A percentile compares a stretch with the other conserved stretches of the same genome.
Evolutionary conservation across 2,113 vertebrate species (phyloP).

Genomic region (Cygnus atratus): DNA sequence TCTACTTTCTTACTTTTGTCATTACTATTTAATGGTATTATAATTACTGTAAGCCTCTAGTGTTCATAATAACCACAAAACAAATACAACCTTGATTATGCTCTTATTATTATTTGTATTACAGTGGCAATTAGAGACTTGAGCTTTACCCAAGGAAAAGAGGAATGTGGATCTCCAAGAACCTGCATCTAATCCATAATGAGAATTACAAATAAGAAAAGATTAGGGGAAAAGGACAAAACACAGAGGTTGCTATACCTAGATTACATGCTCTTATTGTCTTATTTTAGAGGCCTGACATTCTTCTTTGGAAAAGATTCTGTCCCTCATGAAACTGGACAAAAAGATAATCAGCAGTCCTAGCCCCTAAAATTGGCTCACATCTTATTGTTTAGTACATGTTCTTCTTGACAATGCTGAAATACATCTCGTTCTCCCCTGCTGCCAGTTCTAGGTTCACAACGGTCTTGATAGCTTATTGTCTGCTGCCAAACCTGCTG

Average conservation of each 20-base stretch:
- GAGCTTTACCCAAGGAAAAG: not conserved
- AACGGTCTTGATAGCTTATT: not conserved
- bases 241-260: not conserved
- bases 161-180: not conserved
- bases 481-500: constrained; percentile 23
- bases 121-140: constrained; percentile 20
- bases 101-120: constrained; percentile 37
- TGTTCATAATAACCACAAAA: constrained; percentile 36
- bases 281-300: not conserved
- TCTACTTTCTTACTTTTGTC: constrained; percentile 19
- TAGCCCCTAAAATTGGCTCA: not conserved
- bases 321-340: not conserved
- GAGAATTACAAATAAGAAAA: not conserved
- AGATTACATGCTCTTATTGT: not conserved
- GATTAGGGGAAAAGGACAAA: not conserved
- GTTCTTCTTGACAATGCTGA: not conserved
- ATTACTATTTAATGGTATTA: constrained; percentile 47
- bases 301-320: not conserved
- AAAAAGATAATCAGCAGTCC: not conserved
- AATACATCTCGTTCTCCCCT: not conserved
- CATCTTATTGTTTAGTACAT: not conserved
- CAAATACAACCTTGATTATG: constrained; percentile 49
- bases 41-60: constrained; percentile 54
- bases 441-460: not conserved
- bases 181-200: not conserved